Base-by-base conservation (phyloP, 2,888 invertebrate genomes). In the Aquatica leii region DNA sequence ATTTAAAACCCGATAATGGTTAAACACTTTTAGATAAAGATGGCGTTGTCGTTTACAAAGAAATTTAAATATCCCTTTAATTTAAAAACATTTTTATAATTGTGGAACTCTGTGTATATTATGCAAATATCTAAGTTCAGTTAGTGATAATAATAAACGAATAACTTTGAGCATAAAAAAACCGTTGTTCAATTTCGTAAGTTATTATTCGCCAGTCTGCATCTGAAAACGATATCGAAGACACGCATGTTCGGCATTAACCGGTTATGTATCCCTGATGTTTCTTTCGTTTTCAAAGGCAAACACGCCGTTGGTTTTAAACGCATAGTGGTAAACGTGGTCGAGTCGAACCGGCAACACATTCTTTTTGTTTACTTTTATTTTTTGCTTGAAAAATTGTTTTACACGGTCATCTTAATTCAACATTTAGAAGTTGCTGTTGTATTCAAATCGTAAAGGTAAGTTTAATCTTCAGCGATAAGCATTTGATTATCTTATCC, bases 221-320 rank as follows among this genome's bases (percentile, higher is more conserved):
- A 34, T 24, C 63, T 63, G 59, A 15, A 37, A 14, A 54, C 24
- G 35, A 49, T 55, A 55, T 63, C 51, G 55, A 63, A 63, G 63
- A 48, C 59, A 63, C 63, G 63, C 63, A 63, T 59, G 63, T 63
- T 51, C 52, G 34, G 14, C 52, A 17, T 35, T 59, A 58, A 48
- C 58, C 58, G 55, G 63, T 59, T 24, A 35, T 52, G 48, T 54
- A 15, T 37, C 20, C 18, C 14, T 18, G 11, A 17, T 8, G 35
- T 35, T 60, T 54, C 48, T 48, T 60, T 48, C 18, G 17, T 50
- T 18, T 52, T 35, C 14, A 35, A 34, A 31, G 21, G 12, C 24
- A 50, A 48, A 8, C 34, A 37, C 51, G 48, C 18, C 35, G 59
- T 15, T 31, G 11, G 49, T 12, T 56, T n/a, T n/a, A n/a, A n/a